These are phyloP conservation scores for Nymphalis urticae DNA, from an alignment of 2,888 invertebrate genomes.

Conservation along the genomic window DNA sequence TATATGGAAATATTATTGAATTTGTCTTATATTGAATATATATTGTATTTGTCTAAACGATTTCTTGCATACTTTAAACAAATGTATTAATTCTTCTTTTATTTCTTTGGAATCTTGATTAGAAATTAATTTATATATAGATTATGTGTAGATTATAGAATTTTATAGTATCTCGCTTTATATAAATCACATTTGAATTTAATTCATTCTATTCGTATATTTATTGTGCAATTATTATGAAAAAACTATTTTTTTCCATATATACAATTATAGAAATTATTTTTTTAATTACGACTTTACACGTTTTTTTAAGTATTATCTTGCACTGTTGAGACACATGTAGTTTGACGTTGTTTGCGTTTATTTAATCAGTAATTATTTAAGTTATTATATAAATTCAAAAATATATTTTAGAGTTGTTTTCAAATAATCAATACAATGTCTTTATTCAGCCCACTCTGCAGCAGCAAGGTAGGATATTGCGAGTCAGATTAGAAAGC, in stretches of 20 bases:
- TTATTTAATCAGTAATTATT: not conserved
- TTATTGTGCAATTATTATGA: constrained; percentile 22
- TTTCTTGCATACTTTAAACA: no score
- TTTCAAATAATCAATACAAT: no score
- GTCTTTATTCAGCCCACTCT: no score
- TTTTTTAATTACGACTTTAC: constrained; percentile 25
- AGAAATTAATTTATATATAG: not conserved
- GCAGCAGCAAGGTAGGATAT: no score
- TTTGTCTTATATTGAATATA: no score
- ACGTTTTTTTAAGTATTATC: constrained; percentile 14
- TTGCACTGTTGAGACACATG: not conserved
- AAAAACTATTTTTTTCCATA: constrained; percentile 13
- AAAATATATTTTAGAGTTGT: no score
- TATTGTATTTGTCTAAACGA: no score
- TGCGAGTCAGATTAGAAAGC: no score
- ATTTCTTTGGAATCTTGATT: not conserved
- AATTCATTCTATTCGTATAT: constrained; percentile 9
- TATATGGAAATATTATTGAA: no score
- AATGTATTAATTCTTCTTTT: no score
- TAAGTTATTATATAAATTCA: no score
- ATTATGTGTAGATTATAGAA: not conserved
- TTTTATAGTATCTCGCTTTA: constrained; percentile 9
- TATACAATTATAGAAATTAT: constrained; percentile 26
- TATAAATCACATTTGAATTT: constrained; percentile 3
- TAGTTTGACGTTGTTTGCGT: not conserved